Base-by-base conservation (phyloP, 2,113 vertebrate species). In the Syrmaticus mikado region DNA sequence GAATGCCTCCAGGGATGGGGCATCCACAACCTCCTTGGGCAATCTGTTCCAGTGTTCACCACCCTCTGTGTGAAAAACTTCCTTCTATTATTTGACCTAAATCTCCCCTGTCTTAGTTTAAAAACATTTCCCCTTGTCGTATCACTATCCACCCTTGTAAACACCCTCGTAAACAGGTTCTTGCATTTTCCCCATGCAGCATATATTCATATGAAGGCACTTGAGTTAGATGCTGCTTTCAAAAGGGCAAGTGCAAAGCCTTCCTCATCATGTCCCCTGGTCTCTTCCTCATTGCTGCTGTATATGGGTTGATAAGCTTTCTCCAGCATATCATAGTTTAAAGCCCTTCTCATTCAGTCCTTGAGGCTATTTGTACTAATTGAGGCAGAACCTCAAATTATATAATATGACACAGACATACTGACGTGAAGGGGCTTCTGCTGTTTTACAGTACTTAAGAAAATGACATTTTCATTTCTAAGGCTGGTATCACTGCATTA, bases 381-480 rank as follows among this genome's bases (percentile, higher is more conserved):
- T 65, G 91, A 87, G 65, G 48, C 27, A 68, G 27, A 34, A 77
- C 53, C 55, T 90, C 52, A 90, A 58, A 36, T 89, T 53, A 41
- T 64, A 21, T 75, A 61, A 82, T 84, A 58, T 52, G 7, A 38
- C 6, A 25, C 43, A 86, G 50, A 10, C 14, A 4, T 73, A 8
- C 38, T 66, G 40, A 73, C 65, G 76, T 46, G 21, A 73, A 82
- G 32, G 17, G 17, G 62, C 10, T 85, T 82, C 5, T 65, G 5
- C 5, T 65, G 4, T 73, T 93, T 89, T 77, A 62, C 40, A 82
- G 36, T 13, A 46, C 41, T 80, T 73, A 46, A 90, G 67, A 70
- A 94, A 87, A 76, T 68, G 28, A 52, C 9, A 18, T 16, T 93
- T 85, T 94, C 55, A 82, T 73, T 87, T 92, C 22, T 53, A 76